Conservation (phyloP, 2,113 vertebrate species). For the Leptobrachium leishanense region DNA sequence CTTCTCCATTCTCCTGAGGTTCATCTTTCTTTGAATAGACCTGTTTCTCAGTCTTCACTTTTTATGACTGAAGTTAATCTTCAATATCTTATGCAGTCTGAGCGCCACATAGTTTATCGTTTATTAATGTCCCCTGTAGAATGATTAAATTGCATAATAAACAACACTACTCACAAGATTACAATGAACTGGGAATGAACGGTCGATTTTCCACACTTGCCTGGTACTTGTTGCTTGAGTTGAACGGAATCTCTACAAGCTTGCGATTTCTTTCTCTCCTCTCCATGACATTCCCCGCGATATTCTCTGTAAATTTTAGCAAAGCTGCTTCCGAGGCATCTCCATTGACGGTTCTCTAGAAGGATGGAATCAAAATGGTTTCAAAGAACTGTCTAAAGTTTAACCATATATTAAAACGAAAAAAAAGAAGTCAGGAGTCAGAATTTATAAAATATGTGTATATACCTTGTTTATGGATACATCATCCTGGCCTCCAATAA, state of each 20-base stretch:
- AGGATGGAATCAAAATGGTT: background rate
- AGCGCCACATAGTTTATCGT: too few relatives aligned
- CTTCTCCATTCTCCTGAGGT: too few relatives aligned
- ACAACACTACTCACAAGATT: background rate
- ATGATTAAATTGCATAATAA: background rate
- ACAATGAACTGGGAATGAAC: background rate
- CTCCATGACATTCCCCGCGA: conserved; percentile 68
- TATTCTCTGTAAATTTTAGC: conserved; percentile 74
- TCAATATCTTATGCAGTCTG: background rate
- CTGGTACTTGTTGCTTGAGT: conserved; percentile 81
- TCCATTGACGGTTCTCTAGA: conserved; percentile 69
- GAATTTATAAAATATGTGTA: background rate
- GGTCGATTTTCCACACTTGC: conserved; percentile 47
- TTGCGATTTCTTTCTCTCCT: conserved; percentile 69
- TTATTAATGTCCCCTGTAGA: too few relatives aligned
- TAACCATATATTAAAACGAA: too few relatives aligned
- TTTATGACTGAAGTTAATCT: background rate
- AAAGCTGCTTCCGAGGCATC: conserved; percentile 79
- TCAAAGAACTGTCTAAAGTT: background rate
- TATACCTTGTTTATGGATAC: conserved; percentile 77
- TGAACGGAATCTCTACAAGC: conserved; percentile 78
- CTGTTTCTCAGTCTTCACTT: too few relatives aligned
- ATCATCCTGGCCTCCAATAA: conserved; percentile 68
- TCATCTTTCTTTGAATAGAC: too few relatives aligned
- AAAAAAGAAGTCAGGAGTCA: background rate